Evolutionary conservation across 2,113 vertebrate species (phyloP).

Genomic region (Gadus macrocephalus): DNA sequence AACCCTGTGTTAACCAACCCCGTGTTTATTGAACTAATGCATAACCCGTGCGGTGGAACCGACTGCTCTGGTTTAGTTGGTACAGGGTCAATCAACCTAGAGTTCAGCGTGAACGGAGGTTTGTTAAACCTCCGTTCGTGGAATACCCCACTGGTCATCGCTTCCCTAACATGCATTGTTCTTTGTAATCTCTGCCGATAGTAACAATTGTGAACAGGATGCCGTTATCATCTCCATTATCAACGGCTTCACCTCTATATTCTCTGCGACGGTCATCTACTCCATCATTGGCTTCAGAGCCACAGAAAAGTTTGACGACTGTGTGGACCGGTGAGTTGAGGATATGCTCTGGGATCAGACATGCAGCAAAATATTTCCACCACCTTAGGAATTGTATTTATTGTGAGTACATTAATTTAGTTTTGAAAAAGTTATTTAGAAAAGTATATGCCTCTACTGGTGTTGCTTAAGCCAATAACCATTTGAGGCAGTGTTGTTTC

Average conservation of each 20-base stretch:
- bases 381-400: neutral
- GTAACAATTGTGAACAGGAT: slow-evolving; percentile 94
- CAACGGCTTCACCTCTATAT: slow-evolving; percentile 91
- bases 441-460: too few relatives aligned
- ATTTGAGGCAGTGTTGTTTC: too few relatives aligned
- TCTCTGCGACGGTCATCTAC: slow-evolving; percentile 89
- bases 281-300: slow-evolving; percentile 97
- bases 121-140: too few relatives aligned
- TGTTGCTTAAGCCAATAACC: too few relatives aligned
- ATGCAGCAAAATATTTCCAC: neutral
- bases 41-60: too few relatives aligned
- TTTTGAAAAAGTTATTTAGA: too few relatives aligned
- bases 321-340: slow-evolving; percentile 55
- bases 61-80: too few relatives aligned
- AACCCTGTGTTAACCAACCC: too few relatives aligned
- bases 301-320: slow-evolving; percentile 82
- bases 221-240: slow-evolving; percentile 87
- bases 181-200: slow-evolving; percentile 38
- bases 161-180: neutral
- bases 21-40: too few relatives aligned
- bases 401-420: neutral
- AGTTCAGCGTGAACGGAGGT: too few relatives aligned
- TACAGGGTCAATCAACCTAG: too few relatives aligned
- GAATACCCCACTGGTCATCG: too few relatives aligned
- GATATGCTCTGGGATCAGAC: neutral